These are phyloP conservation scores for Labia minor DNA, from an alignment of 2,888 invertebrate genomes.

Conservation along the genomic window DNA sequence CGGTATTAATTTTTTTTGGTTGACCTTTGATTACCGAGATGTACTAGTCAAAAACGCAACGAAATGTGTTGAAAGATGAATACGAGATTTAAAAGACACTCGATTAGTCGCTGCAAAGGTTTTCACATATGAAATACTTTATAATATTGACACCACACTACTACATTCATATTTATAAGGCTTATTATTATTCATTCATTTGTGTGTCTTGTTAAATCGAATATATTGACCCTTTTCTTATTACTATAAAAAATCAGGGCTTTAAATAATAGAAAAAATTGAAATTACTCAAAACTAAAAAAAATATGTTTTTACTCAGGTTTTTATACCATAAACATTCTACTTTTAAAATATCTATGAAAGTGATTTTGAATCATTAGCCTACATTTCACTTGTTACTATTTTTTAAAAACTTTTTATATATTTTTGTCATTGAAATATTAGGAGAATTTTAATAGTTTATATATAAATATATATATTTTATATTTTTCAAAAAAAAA, in stretches of 20 bases:
- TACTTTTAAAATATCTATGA: no score
- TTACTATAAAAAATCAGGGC: no score
- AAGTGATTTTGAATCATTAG: no score
- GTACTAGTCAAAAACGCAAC: constrained; percentile 7
- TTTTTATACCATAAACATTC: no score
- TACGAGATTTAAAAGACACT: background rate
- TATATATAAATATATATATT: background rate
- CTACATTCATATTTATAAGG: constrained; percentile 1
- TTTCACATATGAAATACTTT: background rate
- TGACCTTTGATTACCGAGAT: constrained; percentile 6
- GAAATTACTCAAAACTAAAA: no score
- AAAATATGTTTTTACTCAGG: no score
- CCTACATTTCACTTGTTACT: no score
- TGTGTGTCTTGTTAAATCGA: background rate
- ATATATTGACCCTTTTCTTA: no score
- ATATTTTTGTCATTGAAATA: no score
- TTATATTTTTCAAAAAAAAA: background rate
- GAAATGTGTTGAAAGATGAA: background rate
- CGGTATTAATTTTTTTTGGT: background rate
- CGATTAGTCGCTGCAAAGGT: constrained; percentile 1
- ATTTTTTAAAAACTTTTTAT: no score
- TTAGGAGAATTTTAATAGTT: background rate
- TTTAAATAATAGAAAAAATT: no score
- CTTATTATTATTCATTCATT: no score
- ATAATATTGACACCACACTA: constrained; percentile 5